Percentiles rank a stretch among this genome's conserved stretches.
phyloP scores from a whole-genome alignment of 2,113 vertebrate species.

The Phodopus roborovskii region DNA sequence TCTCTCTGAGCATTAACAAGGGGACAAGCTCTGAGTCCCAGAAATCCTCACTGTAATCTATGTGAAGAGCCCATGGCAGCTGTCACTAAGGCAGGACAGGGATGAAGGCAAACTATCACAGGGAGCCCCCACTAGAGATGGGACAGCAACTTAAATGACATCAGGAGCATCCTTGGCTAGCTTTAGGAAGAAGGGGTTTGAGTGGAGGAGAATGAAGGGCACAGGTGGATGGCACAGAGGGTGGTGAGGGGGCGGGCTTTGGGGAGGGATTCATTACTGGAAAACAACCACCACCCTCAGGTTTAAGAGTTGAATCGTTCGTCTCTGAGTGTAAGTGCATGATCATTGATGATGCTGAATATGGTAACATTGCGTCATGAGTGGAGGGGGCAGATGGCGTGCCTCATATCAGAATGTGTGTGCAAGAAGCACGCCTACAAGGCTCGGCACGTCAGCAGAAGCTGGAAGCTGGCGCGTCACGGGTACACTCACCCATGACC shows the following conservation, averaged over 20 bases:
- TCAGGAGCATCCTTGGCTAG: rapidly evolving
- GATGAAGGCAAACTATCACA: neutral
- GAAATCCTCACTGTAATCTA: neutral
- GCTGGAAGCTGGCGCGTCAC: neutral
- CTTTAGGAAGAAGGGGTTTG: too few relatives aligned
- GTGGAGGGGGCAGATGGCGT: rapidly evolving
- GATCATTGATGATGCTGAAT: neutral
- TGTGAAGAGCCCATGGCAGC: rapidly evolving
- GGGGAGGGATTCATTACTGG: neutral
- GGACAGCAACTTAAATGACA: rapidly evolving
- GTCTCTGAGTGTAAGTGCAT: rapidly evolving
- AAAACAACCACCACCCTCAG: neutral
- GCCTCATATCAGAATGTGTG: neutral
- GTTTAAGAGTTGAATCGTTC: neutral
- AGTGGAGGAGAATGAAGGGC: neutral
- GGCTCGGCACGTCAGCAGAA: neutral
- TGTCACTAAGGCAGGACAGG: neutral
- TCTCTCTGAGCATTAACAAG: neutral
- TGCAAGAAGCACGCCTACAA: neutral
- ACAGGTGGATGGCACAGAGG: neutral
- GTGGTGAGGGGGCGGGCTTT: neutral
- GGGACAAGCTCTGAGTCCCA: neutral
- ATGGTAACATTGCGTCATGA: neutral
- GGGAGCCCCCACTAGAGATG: neutral
- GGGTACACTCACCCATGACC: neutral